A percentile compares a stretch with the other conserved stretches of the same genome.
Conservation (phyloP, 2,113 vertebrate genomes). For the Lepus europaeus region DNA sequence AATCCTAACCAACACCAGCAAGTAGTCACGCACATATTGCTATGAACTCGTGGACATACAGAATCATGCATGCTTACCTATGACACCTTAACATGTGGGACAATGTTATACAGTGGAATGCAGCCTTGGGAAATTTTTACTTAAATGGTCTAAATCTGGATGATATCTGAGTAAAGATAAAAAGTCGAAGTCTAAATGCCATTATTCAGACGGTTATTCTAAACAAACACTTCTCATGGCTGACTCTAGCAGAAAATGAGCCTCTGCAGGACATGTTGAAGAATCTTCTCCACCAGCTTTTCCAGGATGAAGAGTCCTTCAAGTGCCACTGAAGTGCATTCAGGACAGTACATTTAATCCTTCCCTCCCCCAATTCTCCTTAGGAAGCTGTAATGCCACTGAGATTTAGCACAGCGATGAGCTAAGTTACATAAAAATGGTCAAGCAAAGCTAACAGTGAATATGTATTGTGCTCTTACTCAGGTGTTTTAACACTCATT, state of each 20-base stretch:
- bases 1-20: background rate
- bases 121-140: background rate
- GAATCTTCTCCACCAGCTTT: background rate
- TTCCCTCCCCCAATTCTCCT: background rate
- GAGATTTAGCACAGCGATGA: too few species aligned
- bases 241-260: background rate
- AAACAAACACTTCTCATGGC: background rate
- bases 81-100: background rate
- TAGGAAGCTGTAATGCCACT: background rate
- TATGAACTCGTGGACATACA: background rate
- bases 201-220: background rate
- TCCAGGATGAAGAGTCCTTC: background rate
- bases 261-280: background rate
- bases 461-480: background rate
- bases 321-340: background rate
- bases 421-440: background rate
- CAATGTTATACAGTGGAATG: background rate
- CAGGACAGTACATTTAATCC: background rate
- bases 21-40: background rate
- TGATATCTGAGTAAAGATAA: background rate
- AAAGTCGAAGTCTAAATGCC: background rate
- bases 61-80: background rate
- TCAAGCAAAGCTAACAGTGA: background rate
- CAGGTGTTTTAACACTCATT: background rate
- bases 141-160: background rate